Conservation (phyloP, 2,888 invertebrate species). For the Lutraria lutraria region DNA sequence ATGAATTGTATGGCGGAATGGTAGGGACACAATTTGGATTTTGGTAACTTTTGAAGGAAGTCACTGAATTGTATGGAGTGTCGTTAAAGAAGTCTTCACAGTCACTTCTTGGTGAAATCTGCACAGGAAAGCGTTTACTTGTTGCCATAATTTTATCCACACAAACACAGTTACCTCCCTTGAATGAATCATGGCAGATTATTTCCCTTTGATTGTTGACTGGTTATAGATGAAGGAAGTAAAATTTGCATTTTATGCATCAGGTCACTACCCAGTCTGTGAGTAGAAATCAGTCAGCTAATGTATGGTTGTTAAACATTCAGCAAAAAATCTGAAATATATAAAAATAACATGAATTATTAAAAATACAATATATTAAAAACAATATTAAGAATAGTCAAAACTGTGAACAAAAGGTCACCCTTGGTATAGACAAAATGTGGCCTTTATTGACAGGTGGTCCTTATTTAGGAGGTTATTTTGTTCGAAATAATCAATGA, state of each 20-base stretch:
- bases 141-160: slow-evolving; percentile 51
- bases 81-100: slow-evolving; percentile 25
- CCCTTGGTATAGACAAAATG: no score
- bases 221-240: background rate
- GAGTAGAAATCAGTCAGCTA: background rate
- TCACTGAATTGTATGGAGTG: slow-evolving; percentile 56
- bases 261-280: background rate
- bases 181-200: slow-evolving; percentile 40
- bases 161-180: slow-evolving; percentile 21
- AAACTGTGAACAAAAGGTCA: no score
- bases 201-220: slow-evolving; percentile 16
- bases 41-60: slow-evolving; percentile 54
- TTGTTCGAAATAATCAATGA: no score
- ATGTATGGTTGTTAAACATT: background rate
- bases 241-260: background rate
- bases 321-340: background rate
- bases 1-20: slow-evolving; percentile 7
- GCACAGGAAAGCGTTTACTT: slow-evolving; percentile 42
- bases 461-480: no score
- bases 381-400: no score
- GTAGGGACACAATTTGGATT: background rate
- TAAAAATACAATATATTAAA: background rate
- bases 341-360: background rate
- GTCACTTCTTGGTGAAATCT: slow-evolving; percentile 30
- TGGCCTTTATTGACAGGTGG: no score